Evolutionary conservation across 2,113 vertebrate species (phyloP).

Genomic region (Rana temporaria): DNA sequence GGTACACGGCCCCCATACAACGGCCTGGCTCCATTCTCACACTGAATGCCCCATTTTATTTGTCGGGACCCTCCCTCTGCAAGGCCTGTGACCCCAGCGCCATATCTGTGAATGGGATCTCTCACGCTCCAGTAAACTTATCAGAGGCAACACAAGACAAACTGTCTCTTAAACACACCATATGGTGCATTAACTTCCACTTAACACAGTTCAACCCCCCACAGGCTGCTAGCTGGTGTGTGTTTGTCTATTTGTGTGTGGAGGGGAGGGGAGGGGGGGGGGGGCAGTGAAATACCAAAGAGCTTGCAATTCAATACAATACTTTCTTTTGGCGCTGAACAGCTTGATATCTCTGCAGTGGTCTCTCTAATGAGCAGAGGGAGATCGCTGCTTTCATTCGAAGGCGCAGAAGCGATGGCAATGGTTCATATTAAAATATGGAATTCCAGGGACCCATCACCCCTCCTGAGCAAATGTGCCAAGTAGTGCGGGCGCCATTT

Average conservation of each 20-base stretch:
- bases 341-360: not conserved
- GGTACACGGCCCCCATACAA: not conserved
- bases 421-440: too few species aligned
- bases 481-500: too few species aligned
- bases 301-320: conserved; percentile 27
- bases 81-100: conserved; percentile 35
- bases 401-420: too few species aligned
- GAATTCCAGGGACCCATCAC: too few species aligned
- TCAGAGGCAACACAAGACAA: conserved; percentile 48
- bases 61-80: not conserved
- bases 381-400: not conserved
- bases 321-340: not conserved
- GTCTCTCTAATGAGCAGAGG: not conserved
- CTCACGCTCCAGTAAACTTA: conserved; percentile 45
- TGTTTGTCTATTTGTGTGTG: not conserved
- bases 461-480: too few species aligned
- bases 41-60: not conserved
- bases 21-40: conserved; percentile 10
- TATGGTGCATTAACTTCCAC: conserved; percentile 58
- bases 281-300: not conserved
- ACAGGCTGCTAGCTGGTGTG: not conserved
- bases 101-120: conserved; percentile 29
- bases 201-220: conserved; percentile 46
- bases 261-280: not conserved
- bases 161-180: conserved; percentile 55